phyloP scores from a whole-genome alignment of 2,113 vertebrate genomes.

The Manacus vitellinus region DNA sequence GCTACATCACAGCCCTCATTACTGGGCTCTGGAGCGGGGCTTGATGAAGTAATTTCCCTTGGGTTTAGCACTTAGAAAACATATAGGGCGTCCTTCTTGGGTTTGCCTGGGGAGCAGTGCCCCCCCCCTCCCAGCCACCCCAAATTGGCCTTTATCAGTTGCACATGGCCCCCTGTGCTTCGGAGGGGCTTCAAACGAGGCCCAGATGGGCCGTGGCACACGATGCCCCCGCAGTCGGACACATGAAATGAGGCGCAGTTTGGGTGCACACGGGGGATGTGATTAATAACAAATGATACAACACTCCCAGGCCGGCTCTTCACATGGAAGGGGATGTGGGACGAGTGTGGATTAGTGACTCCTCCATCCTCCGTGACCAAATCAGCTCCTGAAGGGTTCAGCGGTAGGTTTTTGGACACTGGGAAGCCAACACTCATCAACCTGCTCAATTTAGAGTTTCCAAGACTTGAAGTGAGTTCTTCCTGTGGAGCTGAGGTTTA shows the following conservation, averaged over 20 bases:
- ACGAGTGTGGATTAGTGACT: neutral
- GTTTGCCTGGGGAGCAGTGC: conserved; percentile 53
- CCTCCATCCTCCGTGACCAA: neutral
- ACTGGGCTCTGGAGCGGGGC: conserved; percentile 75
- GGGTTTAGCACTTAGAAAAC: conserved; percentile 83
- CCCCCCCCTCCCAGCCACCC: neutral
- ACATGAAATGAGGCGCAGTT: conserved; percentile 39
- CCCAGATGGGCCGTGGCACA: conserved; percentile 71
- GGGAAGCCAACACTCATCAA: neutral
- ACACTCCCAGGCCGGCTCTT: neutral
- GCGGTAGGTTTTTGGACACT: rapidly evolving
- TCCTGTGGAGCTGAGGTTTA: neutral
- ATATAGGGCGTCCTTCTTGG: conserved; percentile 73
- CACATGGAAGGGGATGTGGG: neutral
- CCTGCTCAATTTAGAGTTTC: neutral
- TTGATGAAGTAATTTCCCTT: conserved; percentile 89
- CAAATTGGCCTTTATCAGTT: conserved; percentile 78
- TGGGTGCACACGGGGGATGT: conserved; percentile 34
- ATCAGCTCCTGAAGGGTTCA: neutral
- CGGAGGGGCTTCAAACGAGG: conserved; percentile 69
- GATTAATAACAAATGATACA: conserved; percentile 63
- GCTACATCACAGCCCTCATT: conserved; percentile 74
- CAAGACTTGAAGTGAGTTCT: neutral
- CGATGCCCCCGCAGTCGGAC: conserved; percentile 53
- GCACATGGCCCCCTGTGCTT: conserved; percentile 68